Conservation (phyloP, 2,888 invertebrate genomes). For the Hydrotaea diabolus region DNA sequence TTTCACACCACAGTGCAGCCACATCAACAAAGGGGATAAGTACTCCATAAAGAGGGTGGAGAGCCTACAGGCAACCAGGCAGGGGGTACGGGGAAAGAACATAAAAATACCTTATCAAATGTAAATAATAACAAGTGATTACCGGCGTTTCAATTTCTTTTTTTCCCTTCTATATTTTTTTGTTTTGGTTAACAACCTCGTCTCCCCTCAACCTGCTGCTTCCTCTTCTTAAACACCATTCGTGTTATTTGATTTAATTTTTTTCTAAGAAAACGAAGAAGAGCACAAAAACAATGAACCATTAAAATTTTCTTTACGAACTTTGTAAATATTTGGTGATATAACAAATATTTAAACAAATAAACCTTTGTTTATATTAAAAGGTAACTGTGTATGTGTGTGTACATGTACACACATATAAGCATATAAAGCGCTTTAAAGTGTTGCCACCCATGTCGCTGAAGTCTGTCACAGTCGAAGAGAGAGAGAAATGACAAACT, state of each 20-base stretch:
- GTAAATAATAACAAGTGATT: slow-evolving; percentile 59
- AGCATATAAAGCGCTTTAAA: slow-evolving; percentile 21
- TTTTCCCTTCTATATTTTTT: neutral
- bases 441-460: slow-evolving; percentile 54
- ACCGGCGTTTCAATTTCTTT: slow-evolving; percentile 46
- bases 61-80: no score
- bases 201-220: no score
- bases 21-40: neutral
- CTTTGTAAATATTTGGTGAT: slow-evolving; percentile 58
- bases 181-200: no score
- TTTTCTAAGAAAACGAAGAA: neutral
- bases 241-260: neutral
- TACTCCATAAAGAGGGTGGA: neutral
- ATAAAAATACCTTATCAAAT: slow-evolving; percentile 50
- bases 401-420: neutral
- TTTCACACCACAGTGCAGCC: neutral
- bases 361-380: slow-evolving; percentile 32
- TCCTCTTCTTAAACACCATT: neutral
- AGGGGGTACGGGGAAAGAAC: neutral
- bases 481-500: slow-evolving; percentile 58
- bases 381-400: neutral
- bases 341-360: slow-evolving; percentile 46
- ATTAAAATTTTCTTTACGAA: slow-evolving; percentile 30
- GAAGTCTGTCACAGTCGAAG: slow-evolving; percentile 25
- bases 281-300: neutral